Evolutionary conservation across 2,113 vertebrate genomes (phyloP).

Genomic region (Pygoscelis adeliae): DNA sequence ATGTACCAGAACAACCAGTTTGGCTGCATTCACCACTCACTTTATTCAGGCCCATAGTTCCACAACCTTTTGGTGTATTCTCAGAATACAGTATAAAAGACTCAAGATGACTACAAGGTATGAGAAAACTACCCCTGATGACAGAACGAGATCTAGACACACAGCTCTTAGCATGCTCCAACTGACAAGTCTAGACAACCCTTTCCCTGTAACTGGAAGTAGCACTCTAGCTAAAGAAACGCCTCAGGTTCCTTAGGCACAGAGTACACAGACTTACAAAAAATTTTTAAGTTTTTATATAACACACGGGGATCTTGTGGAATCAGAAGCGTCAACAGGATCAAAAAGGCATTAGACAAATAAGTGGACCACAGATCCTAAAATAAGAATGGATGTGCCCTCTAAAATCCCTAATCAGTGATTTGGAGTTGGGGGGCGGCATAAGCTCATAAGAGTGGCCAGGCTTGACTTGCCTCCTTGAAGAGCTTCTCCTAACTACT

Average conservation of each 20-base stretch:
- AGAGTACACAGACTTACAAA: background rate
- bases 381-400: background rate
- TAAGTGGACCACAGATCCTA: background rate
- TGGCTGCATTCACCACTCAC: background rate
- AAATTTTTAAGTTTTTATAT: background rate
- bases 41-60: background rate
- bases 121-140: background rate
- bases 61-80: background rate
- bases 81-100: background rate
- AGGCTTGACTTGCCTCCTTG: background rate
- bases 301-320: background rate
- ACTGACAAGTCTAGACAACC: background rate
- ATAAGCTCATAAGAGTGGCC: background rate
- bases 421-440: rapidly evolving
- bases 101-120: background rate
- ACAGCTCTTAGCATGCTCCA: background rate
- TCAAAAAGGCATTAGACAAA: background rate
- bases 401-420: background rate
- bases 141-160: background rate
- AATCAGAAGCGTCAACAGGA: background rate
- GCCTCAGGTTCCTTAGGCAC: background rate
- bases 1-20: background rate
- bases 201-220: background rate
- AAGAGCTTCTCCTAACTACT: background rate
- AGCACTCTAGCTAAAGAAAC: background rate